Percentiles rank a stretch among this genome's conserved stretches.
These are phyloP conservation scores for Drosophila pseudoobscura DNA, from an alignment of 1,140 invertebrate genomes.

Conservation along the genomic window DNA sequence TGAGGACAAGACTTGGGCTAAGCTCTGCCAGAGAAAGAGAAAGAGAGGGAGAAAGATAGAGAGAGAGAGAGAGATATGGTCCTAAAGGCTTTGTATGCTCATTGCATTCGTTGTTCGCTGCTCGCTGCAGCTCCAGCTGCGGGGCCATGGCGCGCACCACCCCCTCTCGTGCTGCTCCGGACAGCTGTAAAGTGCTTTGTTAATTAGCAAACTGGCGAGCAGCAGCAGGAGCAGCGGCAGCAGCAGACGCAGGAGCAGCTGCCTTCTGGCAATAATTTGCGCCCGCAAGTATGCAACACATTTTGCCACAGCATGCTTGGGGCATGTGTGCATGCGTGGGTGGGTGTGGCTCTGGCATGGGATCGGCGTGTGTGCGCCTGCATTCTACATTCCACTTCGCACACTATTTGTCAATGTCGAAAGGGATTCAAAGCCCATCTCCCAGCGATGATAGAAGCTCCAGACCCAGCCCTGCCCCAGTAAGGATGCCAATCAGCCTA, in stretches of 20 bases:
- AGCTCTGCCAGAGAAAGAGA: conserved; percentile 22
- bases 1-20: conserved; percentile 32
- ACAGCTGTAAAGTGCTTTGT: conserved; percentile 76
- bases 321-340: conserved; percentile 8
- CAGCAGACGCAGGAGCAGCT: conserved; percentile 32
- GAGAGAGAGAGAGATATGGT: conserved; percentile 9
- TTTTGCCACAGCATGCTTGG: conserved; percentile 61
- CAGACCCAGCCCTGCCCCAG: too few species aligned
- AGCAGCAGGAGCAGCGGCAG: conserved; percentile 13
- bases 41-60: too few species aligned
- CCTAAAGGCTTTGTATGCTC: conserved; percentile 46
- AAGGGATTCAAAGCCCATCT: conserved; percentile 37
- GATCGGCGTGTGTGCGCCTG: conserved; percentile 22
- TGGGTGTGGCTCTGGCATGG: neutral
- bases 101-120: conserved; percentile 42
- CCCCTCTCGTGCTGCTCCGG: conserved; percentile 8
- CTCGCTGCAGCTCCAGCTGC: neutral
- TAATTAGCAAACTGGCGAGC: conserved; percentile 74
- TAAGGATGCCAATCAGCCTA: too few species aligned
- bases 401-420: conserved; percentile 80
- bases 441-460: too few species aligned
- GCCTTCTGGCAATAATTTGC: conserved; percentile 75
- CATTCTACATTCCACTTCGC: conserved; percentile 72
- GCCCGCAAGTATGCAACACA: conserved; percentile 78
- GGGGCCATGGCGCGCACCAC: too few species aligned